Conservation (phyloP, 2,888 invertebrate species). For the Zaprionus lineosus region DNA sequence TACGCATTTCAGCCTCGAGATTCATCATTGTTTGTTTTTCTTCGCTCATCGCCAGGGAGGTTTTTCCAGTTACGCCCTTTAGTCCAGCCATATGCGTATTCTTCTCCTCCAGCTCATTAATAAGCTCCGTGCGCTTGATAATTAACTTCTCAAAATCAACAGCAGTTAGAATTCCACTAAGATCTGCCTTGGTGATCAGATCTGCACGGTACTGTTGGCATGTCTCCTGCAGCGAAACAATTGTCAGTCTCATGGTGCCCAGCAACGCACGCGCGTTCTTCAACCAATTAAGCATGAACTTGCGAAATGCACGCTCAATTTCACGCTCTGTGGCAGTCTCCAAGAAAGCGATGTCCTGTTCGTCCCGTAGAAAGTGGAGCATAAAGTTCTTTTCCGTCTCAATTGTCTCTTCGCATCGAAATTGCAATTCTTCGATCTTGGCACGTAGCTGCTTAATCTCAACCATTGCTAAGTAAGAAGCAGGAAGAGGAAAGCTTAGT, state of each 20-base stretch:
- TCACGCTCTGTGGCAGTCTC: conserved; percentile 77
- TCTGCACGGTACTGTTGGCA: conserved; percentile 81
- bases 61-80: conserved; percentile 84
- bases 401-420: conserved; percentile 83
- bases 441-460: conserved; percentile 81
- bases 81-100: conserved; percentile 84
- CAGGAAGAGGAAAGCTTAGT: too few relatives aligned
- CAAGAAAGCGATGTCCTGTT: conserved; percentile 66
- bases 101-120: conserved; percentile 84
- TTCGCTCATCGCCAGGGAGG: conserved; percentile 83
- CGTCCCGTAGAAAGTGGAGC: conserved; percentile 73
- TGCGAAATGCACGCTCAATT: conserved; percentile 77
- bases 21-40: conserved; percentile 83
- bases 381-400: conserved; percentile 83
- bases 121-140: conserved; percentile 84
- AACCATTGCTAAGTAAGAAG: conserved; percentile 73
- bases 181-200: conserved; percentile 83
- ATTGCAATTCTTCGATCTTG: conserved; percentile 84
- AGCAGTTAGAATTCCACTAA: conserved; percentile 84
- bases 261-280: conserved; percentile 83
- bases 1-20: conserved; percentile 81
- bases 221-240: conserved; percentile 83
- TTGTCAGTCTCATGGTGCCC: conserved; percentile 84
- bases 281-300: conserved; percentile 85
- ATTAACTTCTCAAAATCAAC: conserved; percentile 85